Base-by-base conservation (phyloP, 2,797 vertebrate genomes). In the Chelonia mydas region DNA sequence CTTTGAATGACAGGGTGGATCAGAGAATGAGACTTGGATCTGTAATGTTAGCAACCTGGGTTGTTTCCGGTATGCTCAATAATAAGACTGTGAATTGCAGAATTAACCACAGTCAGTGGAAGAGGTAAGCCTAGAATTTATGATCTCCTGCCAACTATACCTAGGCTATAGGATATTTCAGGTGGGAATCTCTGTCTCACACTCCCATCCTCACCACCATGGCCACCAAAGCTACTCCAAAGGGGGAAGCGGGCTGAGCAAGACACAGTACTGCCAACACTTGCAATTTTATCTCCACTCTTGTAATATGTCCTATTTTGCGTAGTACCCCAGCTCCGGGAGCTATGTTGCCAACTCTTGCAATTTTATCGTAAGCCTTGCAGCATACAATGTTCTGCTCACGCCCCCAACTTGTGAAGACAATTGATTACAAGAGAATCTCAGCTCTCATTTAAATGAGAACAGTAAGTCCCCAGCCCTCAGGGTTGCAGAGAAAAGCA, bases 1-100 rank as follows among this genome's bases (percentile, higher is more conserved):
- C 59, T 47, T 2, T 8, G 6, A 16, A 33, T 1, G 5, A 3
- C 12, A 3, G 0, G 8, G 11, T 3, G 13, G 53, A 31, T 65
- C 28, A 15, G 31, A 33, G 59, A n/a, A 65, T 33, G 6, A 65
- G 7, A 65, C 59, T 33, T 61, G 13, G 53, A 54, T 61, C 59
- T 31, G 31, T 31, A 16, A 16, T 17, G 16, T 65, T 33, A 33
- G 31, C 31, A 65, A n/a, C 59, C 59, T 33, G 4, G 13, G 12
- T 33, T 65, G 31, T 65, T 65, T 33, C 59, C 13, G 17, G 59
- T 33, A 65, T 65, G 59, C 31, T 65, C 59, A 65, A 31, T 31
- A 15, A 33, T 16, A 31, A 15, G 31, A 31, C 11, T 33, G 59
- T 33, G 27, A 65, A 65, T 33, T 65, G 28, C 59, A 65, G 59